Conservation (phyloP, 2,797 vertebrate species). For the Gallirallus australis region DNA sequence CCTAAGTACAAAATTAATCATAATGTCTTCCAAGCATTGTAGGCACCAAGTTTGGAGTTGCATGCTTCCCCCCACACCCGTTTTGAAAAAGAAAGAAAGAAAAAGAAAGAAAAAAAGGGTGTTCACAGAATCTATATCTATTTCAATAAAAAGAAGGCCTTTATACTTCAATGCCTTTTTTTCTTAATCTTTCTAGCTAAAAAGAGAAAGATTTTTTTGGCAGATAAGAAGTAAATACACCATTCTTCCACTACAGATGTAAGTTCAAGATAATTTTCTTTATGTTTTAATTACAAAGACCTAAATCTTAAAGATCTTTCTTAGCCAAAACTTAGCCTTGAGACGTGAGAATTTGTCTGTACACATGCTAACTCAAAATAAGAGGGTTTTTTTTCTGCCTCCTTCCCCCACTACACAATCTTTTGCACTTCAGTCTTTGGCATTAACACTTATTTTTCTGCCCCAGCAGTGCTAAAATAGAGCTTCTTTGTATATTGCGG, state of each 20-base stretch:
- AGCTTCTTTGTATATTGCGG: slow-evolving; percentile 14
- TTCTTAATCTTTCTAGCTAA: slow-evolving; percentile 6
- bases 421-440: not conserved
- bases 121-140: slow-evolving; percentile 6
- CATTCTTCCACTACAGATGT: slow-evolving; percentile 30
- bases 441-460: not conserved
- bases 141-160: slow-evolving; percentile 1
- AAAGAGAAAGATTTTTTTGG: slow-evolving; percentile 6
- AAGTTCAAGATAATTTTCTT: slow-evolving; percentile 28
- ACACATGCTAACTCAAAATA: not conserved
- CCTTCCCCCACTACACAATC: not conserved
- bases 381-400: not conserved
- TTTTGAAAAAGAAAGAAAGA: not conserved
- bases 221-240: slow-evolving; percentile 36
- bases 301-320: slow-evolving; percentile 2
- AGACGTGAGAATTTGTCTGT: slow-evolving; percentile 12
- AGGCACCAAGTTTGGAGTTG: slow-evolving; percentile 26
- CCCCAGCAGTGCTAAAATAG: slow-evolving; percentile 16
- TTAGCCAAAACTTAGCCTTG: slow-evolving; percentile 27
- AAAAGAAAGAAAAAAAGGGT: not conserved
- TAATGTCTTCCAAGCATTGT: slow-evolving; percentile 21
- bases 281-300: slow-evolving; percentile 30
- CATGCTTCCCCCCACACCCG: not conserved
- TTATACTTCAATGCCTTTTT: slow-evolving; percentile 7
- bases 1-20: slow-evolving; percentile 66